Percentiles rank a stretch among this genome's conserved stretches.
These are phyloP conservation scores for Struthidea cinerea DNA, from an alignment of 2,113 vertebrate genomes.

Conservation along the genomic window DNA sequence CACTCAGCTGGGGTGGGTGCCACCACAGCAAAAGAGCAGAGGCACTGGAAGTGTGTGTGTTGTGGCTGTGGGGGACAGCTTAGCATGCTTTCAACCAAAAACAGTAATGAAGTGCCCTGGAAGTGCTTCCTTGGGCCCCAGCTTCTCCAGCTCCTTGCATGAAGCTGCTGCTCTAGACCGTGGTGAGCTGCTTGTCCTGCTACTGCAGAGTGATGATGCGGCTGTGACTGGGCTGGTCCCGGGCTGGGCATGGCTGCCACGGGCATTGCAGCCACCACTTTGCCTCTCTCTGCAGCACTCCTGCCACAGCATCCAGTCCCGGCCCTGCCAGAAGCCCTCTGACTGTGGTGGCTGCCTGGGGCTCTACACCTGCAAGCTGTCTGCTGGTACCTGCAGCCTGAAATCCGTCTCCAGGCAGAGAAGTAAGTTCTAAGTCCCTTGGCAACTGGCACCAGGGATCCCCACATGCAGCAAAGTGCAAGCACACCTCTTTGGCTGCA, in stretches of 20 bases:
- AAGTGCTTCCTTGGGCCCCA: rapidly evolving
- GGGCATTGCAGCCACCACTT: rapidly evolving
- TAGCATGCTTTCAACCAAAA: background rate
- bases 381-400: conserved; percentile 40
- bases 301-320: conserved; percentile 57
- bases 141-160: background rate
- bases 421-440: conserved; percentile 2
- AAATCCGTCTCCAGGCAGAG: conserved; percentile 65
- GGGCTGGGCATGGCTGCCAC: background rate
- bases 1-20: background rate
- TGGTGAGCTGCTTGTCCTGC: background rate
- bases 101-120: background rate
- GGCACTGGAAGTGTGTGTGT: too few species aligned
- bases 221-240: background rate
- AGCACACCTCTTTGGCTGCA: background rate
- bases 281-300: conserved; percentile 27
- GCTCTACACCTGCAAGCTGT: conserved; percentile 70
- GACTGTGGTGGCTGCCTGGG: conserved; percentile 73
- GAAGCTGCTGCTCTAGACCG: background rate
- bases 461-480: rapidly evolving
- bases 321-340: conserved; percentile 37
- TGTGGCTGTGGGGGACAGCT: background rate
- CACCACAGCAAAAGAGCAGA: background rate
- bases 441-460: too few species aligned
- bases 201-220: background rate